phyloP scores from a whole-genome alignment of 2,888 invertebrate species.

The Pecten maximus region DNA sequence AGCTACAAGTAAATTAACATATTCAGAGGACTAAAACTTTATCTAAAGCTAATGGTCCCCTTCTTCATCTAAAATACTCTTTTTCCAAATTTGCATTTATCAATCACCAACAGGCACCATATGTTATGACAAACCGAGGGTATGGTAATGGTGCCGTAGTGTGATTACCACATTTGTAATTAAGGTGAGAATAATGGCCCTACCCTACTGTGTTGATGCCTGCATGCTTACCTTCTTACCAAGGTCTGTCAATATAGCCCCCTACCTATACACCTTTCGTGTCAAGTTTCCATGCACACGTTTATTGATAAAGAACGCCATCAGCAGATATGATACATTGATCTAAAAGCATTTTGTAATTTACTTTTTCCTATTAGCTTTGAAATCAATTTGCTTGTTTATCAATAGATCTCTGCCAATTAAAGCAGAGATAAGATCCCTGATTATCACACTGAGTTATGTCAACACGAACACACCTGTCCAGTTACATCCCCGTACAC shows the following conservation, averaged over 20 bases:
- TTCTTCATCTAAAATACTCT: background rate
- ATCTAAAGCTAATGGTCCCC: background rate
- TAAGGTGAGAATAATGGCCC: background rate
- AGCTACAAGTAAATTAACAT: no score
- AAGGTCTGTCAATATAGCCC: background rate
- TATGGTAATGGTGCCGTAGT: background rate
- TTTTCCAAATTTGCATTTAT: background rate
- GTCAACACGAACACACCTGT: background rate
- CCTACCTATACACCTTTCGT: background rate
- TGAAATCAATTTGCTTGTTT: slow-evolving; percentile 4
- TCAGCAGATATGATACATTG: background rate
- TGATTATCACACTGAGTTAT: background rate
- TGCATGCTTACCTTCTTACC: background rate
- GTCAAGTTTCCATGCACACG: background rate
- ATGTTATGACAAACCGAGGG: background rate
- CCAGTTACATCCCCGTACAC: background rate
- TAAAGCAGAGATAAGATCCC: background rate
- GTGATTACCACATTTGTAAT: slow-evolving; percentile 6
- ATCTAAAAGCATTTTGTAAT: slow-evolving; percentile 35
- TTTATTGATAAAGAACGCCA: background rate
- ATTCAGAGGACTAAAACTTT: no score
- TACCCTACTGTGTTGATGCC: background rate
- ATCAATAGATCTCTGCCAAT: slow-evolving; percentile 9
- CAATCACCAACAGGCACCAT: background rate
- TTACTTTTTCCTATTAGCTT: background rate